Base-by-base conservation (phyloP, 1,140 invertebrate genomes). In the Semibalanus balanoides region DNA sequence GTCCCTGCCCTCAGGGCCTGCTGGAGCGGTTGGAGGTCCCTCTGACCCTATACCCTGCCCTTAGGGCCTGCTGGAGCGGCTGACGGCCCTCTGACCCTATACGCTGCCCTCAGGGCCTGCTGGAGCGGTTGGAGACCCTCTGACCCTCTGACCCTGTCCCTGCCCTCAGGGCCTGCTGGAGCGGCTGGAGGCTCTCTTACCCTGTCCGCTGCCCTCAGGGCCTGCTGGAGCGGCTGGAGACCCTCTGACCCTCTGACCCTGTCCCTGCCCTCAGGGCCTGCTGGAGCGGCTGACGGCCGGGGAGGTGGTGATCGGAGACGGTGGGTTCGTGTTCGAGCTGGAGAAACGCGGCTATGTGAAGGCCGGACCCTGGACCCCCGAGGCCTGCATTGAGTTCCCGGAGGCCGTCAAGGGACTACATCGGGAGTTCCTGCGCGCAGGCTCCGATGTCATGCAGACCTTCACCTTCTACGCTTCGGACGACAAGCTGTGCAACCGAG, bases 261-360 rank as follows among this genome's bases (percentile, higher is more conserved):
- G 51, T 25, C 30, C 30, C 35, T 40, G 29, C 27, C 69, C 51
- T 11, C 77, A 83, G 82, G 81, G 82, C 51, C 80, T 85, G 17
- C 75, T 85, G 51, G 81, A 85, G 75, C 79, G 84, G n/a, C 77
- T 85, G 76, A 79, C 80, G 31, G 82, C 83, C 35, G 84, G 84
- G 0, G 74, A 74, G 35, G 80, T 83, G 5, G 83, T 85, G 19
- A 82, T 85, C 71, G 84, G 84, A 14, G 84, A 85, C 78, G 84
- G 84, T 64, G 84, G 84, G 0, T 85, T 85, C 76, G 84, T 85
- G 17, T 85, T 85, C 74, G 81, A 82, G 27, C 79, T 85, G 31
- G 84, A 85, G 78, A 85, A 84, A 77, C 76, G 84, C 73, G 84
- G 84, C 19, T 85, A 85, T 72, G 84, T 85, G 3, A 85, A 85